phyloP scores from a whole-genome alignment of 2,888 invertebrate species.

The Cataglyphis livida region DNA sequence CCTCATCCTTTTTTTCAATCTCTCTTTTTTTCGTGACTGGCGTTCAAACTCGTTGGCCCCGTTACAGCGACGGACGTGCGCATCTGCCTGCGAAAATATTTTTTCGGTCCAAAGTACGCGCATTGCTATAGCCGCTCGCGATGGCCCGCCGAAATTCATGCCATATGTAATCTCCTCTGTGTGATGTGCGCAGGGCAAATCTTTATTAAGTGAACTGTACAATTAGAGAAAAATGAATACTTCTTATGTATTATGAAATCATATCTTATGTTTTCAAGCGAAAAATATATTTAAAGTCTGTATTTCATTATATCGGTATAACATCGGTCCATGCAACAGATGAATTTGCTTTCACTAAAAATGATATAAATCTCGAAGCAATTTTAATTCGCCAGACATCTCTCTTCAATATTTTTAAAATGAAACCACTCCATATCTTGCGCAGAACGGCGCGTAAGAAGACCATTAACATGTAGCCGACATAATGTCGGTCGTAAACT shows the following conservation, averaged over 20 bases:
- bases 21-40: slow-evolving; percentile 71
- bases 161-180: slow-evolving; percentile 56
- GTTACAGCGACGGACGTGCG: slow-evolving; percentile 71
- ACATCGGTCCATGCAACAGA: neutral
- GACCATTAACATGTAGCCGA: slow-evolving; percentile 29
- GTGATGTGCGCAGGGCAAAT: slow-evolving; percentile 12
- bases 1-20: slow-evolving; percentile 18
- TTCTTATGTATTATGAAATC: too few species aligned
- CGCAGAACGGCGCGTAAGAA: slow-evolving; percentile 1
- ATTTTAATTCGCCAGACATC: neutral
- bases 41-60: slow-evolving; percentile 75
- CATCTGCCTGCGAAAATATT: slow-evolving; percentile 74
- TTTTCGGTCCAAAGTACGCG: slow-evolving; percentile 60
- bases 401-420: neutral
- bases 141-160: slow-evolving; percentile 65
- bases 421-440: neutral
- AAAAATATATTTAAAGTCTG: neutral
- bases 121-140: slow-evolving; percentile 55
- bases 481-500: slow-evolving; percentile 27
- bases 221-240: neutral
- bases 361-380: neutral
- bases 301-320: neutral
- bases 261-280: neutral
- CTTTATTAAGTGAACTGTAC: slow-evolving; percentile 33
- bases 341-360: neutral